Evolutionary conservation across 2,888 invertebrate genomes (phyloP).

Genomic region (Heterodera filipjevi): DNA sequence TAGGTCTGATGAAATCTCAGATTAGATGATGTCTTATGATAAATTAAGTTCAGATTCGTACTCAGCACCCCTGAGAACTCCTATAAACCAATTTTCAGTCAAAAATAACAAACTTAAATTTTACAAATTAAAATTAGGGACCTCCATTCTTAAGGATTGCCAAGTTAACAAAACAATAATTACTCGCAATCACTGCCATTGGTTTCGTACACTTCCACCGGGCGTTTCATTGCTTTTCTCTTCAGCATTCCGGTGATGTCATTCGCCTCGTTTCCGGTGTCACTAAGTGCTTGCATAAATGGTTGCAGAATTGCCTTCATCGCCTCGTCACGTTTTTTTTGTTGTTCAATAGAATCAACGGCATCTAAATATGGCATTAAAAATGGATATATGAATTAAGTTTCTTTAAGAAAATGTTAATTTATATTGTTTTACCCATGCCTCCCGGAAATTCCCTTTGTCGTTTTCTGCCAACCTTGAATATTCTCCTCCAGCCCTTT

Average conservation of each 20-base stretch:
- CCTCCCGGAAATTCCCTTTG: too few relatives aligned
- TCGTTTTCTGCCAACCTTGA: neutral
- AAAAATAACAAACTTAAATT: neutral
- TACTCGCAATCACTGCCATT: neutral
- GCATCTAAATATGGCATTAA: neutral
- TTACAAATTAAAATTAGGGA: too few relatives aligned
- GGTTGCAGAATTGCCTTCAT: neutral
- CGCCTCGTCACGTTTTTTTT: neutral
- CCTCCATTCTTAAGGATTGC: neutral
- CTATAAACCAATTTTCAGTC: neutral
- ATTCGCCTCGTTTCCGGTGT: neutral
- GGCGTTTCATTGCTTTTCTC: slow-evolving; percentile 1
- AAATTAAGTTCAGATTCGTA: too few relatives aligned
- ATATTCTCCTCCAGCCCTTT: slow-evolving; percentile 11
- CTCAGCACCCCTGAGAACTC: too few relatives aligned
- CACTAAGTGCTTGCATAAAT: neutral
- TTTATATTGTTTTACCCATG: too few relatives aligned
- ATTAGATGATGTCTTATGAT: too few relatives aligned
- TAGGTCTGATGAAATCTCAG: too few relatives aligned
- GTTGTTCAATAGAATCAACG: neutral
- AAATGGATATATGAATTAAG: neutral
- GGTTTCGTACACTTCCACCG: neutral
- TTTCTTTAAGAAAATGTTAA: too few relatives aligned
- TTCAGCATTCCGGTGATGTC: neutral
- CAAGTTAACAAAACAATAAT: neutral